phyloP scores from a whole-genome alignment of 1,140 invertebrate genomes.

The Halotydeus destructor region DNA sequence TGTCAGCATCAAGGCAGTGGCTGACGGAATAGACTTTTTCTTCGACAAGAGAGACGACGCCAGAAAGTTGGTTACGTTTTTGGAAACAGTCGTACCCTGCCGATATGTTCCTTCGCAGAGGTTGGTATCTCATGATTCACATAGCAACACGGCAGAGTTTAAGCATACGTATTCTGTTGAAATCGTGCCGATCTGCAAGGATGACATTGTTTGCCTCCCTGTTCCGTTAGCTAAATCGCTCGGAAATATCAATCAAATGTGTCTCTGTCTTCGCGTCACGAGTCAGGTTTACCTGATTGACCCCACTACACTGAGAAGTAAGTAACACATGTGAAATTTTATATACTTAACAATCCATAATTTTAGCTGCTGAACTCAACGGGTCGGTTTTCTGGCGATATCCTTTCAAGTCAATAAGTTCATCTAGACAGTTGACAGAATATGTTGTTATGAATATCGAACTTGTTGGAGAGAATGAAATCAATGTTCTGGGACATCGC shows the following conservation, averaged over 20 bases:
- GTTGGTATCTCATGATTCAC: constrained; percentile 88
- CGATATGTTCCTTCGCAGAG: constrained; percentile 51
- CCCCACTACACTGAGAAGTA: constrained; percentile 57
- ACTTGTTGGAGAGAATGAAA: constrained; percentile 49
- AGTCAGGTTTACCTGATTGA: constrained; percentile 81
- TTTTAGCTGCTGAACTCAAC: constrained; percentile 68
- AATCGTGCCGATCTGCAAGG: constrained; percentile 85
- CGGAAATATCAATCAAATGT: constrained; percentile 77
- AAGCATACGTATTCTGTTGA: constrained; percentile 65
- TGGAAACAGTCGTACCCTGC: constrained; percentile 58
- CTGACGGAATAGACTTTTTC: constrained; percentile 84
- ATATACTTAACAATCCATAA: constrained; percentile 3
- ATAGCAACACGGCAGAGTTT: constrained; percentile 91
- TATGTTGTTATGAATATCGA: constrained; percentile 92
- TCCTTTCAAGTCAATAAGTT: constrained; percentile 65
- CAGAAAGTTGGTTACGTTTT: constrained; percentile 85
- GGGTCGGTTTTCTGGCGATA: constrained; percentile 58
- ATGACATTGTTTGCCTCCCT: constrained; percentile 81
- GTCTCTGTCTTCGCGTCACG: constrained; percentile 68
- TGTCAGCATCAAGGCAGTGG: constrained; percentile 64
- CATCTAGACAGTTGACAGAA: constrained; percentile 72
- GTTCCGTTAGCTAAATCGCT: constrained; percentile 64
- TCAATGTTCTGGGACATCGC: constrained; percentile 4
- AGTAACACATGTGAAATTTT: constrained; percentile 18
- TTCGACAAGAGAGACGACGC: constrained; percentile 73